Evolutionary conservation across 2,888 invertebrate species (phyloP), one percentile per base, ranked within the genome.

Genomic region (Ophion slaviceki): DNA sequence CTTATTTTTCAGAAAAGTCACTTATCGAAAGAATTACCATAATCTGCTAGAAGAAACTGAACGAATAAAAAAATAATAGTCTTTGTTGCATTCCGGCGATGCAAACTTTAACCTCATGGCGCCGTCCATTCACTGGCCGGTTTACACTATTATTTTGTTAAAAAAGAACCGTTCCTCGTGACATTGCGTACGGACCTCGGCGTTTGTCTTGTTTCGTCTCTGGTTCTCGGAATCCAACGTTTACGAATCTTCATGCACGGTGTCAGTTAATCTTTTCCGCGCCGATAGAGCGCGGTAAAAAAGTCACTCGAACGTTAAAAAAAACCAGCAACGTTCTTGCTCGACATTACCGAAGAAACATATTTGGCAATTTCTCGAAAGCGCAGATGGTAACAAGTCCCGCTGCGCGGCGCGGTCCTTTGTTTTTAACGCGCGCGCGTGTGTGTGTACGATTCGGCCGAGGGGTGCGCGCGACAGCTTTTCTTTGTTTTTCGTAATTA

Each of bases 341-440:
- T 4, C 24, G 17, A 28, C 10, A n/a, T 17, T 7, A 17, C 7
- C 24, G 17, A 24, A 47, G 24, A 47, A 53, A 45, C 17, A 47
- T 70, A 28, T 53, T 70, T 0, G 20, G 14, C 14, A 14, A 5
- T 14, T 53, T 40, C 40, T 77, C 0, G 40, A 77, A 28, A 32
- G 20, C 62, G 67, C 53, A 40, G 45, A 10, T 68, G 59, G 8
- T 40, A 61, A 59, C 3, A 28, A 45, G 40, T 59, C 45, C 68
- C 78, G 68, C 61, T 40, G 6, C 11, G 61, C 17, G 78, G 45
- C 68, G 78, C 59, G 45, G 61, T 59, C 14, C 57, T 67, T 68
- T 78, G 78, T 45, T 78, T 78, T 78, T 61, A 68, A 61, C 45
- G 24, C 36, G 47, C 53, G 17, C 53, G 53, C 5, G 53, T 5